Conservation (phyloP, 2,888 invertebrate species). For the Strigamia crassipes region DNA sequence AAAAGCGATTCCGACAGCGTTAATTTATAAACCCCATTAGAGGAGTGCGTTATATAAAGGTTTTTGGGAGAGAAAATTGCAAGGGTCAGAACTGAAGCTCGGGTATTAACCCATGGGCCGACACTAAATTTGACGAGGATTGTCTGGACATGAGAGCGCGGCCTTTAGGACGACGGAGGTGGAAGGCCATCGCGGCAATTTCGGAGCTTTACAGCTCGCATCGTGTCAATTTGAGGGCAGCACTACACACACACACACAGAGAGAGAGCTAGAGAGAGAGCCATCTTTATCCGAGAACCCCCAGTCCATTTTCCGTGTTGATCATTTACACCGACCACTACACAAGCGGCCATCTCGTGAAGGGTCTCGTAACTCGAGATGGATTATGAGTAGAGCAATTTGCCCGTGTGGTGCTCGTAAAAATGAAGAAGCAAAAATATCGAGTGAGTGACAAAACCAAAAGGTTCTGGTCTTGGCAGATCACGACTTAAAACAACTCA, state of each 20-base stretch:
- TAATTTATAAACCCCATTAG: not conserved
- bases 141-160: slow-evolving; percentile 39
- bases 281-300: slow-evolving; percentile 15
- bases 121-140: slow-evolving; percentile 42
- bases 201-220: slow-evolving; percentile 42
- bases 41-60: not conserved
- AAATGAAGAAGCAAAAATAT: slow-evolving; percentile 33
- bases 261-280: not conserved
- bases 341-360: slow-evolving; percentile 18
- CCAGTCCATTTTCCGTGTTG: slow-evolving; percentile 39
- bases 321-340: slow-evolving; percentile 30
- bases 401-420: slow-evolving; percentile 35
- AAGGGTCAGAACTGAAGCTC: slow-evolving; percentile 17
- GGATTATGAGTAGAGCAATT: slow-evolving; percentile 36
- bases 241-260: not conserved
- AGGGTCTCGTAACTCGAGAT: slow-evolving; percentile 42
- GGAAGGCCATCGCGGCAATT: slow-evolving; percentile 40
- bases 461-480: not conserved
- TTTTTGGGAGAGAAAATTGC: slow-evolving; percentile 3
- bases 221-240: slow-evolving; percentile 39
- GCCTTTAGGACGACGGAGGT: slow-evolving; percentile 38
- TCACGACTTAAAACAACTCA: not conserved
- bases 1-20: not conserved
- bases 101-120: slow-evolving; percentile 33
- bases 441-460: slow-evolving; percentile 40